Percentiles rank a stretch among this genome's conserved stretches.
Conservation (phyloP, 2,113 vertebrate genomes). For the Meriones unguiculatus region DNA sequence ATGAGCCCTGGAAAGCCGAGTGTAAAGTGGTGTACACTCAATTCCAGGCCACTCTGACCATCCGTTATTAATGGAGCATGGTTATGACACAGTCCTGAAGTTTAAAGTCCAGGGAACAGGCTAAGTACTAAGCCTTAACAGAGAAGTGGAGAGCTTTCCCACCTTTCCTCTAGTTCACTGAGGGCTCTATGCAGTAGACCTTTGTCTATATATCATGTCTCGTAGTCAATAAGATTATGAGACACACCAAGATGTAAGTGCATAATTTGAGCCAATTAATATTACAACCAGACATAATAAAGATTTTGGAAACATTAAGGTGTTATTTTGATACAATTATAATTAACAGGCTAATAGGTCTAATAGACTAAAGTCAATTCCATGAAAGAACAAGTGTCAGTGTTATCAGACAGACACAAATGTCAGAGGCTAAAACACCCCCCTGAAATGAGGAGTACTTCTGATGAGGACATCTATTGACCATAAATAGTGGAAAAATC, state of each 20-base stretch:
- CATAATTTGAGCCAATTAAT: background rate
- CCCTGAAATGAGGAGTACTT: background rate
- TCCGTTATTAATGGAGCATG: background rate
- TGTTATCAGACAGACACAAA: background rate
- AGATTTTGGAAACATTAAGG: background rate
- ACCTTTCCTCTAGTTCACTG: background rate
- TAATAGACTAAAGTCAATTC: background rate
- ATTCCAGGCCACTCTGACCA: background rate
- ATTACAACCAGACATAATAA: background rate
- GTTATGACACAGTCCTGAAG: background rate
- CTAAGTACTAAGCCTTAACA: background rate
- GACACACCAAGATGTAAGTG: background rate
- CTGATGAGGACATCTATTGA: background rate
- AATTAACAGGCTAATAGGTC: background rate
- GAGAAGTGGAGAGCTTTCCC: background rate
- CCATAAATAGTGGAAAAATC: background rate
- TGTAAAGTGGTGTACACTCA: background rate
- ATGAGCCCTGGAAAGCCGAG: background rate
- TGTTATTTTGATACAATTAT: background rate
- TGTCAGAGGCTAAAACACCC: background rate
- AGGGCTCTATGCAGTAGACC: too few species aligned
- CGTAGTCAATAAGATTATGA: background rate
- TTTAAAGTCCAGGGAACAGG: background rate
- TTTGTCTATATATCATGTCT: too few species aligned
- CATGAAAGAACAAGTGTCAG: background rate